phyloP scores from a whole-genome alignment of 2,888 invertebrate species.

The Maniola hyperantus region DNA sequence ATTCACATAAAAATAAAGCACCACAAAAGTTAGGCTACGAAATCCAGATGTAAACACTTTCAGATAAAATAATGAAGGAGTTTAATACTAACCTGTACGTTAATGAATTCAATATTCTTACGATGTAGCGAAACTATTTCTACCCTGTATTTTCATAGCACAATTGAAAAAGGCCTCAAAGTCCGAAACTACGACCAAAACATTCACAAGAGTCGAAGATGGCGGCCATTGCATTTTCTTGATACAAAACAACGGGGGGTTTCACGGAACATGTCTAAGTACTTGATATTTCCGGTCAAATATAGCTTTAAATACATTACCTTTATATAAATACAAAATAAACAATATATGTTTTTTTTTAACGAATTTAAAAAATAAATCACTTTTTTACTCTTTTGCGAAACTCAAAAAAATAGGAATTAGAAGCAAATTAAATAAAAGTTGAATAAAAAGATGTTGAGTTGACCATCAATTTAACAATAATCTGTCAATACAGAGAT shows the following conservation, averaged over 20 bases:
- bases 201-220: constrained; percentile 92
- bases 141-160: constrained; percentile 76
- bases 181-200: constrained; percentile 85
- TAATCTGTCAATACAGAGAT: constrained; percentile 8
- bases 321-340: background rate
- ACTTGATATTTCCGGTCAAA: constrained; percentile 67
- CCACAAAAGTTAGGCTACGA: constrained; percentile 82
- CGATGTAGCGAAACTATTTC: constrained; percentile 69
- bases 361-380: background rate
- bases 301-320: constrained; percentile 10
- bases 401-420: background rate
- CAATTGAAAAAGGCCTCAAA: constrained; percentile 72
- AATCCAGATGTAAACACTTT: constrained; percentile 91
- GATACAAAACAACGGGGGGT: constrained; percentile 87
- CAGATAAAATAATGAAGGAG: constrained; percentile 64
- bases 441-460: background rate
- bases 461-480: background rate
- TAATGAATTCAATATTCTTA: constrained; percentile 64
- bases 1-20: constrained; percentile 76
- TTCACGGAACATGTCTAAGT: constrained; percentile 75
- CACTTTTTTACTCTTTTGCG: background rate
- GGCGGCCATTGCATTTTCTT: constrained; percentile 92
- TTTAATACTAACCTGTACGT: constrained; percentile 67
- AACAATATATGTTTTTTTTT: background rate
- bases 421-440: background rate